Percentiles rank a stretch among this genome's conserved stretches.
Conservation (phyloP, 2,113 vertebrate species). For the Nyctibius bracteatus region DNA sequence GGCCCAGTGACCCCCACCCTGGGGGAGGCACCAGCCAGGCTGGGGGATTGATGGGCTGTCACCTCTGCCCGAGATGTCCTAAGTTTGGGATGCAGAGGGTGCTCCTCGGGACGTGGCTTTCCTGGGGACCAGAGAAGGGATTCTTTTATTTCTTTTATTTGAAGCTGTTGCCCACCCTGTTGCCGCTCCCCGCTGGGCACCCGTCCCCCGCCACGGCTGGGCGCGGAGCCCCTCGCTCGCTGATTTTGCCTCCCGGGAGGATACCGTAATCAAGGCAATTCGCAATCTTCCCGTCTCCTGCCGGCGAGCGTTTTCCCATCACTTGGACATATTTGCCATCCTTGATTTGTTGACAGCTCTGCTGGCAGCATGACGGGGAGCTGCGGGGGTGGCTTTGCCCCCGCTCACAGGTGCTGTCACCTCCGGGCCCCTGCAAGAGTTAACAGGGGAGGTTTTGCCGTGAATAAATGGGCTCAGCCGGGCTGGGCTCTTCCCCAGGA, state of each 20-base stretch:
- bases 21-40: neutral
- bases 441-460: neutral
- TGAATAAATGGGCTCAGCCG: neutral
- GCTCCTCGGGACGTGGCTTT: neutral
- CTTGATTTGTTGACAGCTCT: neutral
- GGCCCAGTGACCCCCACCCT: fast-evolving
- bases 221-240: neutral
- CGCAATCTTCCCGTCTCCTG: neutral
- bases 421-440: neutral
- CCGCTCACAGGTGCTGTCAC: fast-evolving
- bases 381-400: neutral
- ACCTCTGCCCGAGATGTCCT: fast-evolving
- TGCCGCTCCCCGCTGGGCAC: neutral
- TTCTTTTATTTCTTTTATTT: neutral
- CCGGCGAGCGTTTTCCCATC: neutral
- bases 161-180: neutral
- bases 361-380: neutral
- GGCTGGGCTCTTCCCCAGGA: neutral
- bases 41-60: neutral
- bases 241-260: neutral
- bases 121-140: fast-evolving
- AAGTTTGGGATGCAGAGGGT: neutral
- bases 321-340: neutral
- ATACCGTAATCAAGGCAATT: neutral
- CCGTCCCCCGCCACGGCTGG: fast-evolving